Conservation (phyloP, 1,140 invertebrate species). For the Aphelenchoides avenae region DNA sequence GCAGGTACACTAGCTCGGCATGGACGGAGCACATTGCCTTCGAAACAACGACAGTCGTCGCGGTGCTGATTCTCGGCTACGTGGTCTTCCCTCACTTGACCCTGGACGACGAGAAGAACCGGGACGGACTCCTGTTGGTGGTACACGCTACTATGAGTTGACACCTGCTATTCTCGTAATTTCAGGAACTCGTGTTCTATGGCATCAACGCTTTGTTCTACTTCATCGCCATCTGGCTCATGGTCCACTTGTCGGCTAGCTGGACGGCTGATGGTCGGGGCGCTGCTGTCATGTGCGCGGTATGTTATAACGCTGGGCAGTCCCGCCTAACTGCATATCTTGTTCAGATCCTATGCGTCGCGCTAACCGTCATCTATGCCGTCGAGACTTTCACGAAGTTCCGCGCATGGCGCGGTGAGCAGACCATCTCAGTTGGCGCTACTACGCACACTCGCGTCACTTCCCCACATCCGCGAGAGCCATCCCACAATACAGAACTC, state of each 20-base stretch:
- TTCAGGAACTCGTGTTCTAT: slow-evolving; percentile 56
- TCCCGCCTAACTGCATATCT: slow-evolving; percentile 8
- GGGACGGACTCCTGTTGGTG: slow-evolving; percentile 55
- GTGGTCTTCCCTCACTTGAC: slow-evolving; percentile 58
- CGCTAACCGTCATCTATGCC: slow-evolving; percentile 50
- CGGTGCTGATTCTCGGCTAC: slow-evolving; percentile 49
- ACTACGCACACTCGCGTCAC: too few relatives aligned
- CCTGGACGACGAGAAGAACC: slow-evolving; percentile 49
- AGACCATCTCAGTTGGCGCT: too few relatives aligned
- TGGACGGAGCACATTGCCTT: slow-evolving; percentile 59
- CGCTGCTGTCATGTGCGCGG: slow-evolving; percentile 56
- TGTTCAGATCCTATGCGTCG: slow-evolving; percentile 53
- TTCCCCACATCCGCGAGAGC: too few relatives aligned
- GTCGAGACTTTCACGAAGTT: slow-evolving; percentile 55
- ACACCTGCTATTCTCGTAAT: slow-evolving; percentile 58
- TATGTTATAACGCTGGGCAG: slow-evolving; percentile 20
- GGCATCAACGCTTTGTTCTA: slow-evolving; percentile 48
- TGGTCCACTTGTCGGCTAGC: slow-evolving; percentile 57
- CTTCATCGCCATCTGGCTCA: slow-evolving; percentile 56
- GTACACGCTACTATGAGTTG: slow-evolving; percentile 32
- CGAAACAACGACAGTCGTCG: slow-evolving; percentile 53
- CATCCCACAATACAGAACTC: too few relatives aligned
- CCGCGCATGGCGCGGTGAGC: slow-evolving; percentile 54
- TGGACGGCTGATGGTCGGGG: slow-evolving; percentile 57
- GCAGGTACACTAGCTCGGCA: slow-evolving; percentile 51